Base-by-base conservation (phyloP, 2,797 vertebrate genomes). In the Sciurus vulgaris region DNA sequence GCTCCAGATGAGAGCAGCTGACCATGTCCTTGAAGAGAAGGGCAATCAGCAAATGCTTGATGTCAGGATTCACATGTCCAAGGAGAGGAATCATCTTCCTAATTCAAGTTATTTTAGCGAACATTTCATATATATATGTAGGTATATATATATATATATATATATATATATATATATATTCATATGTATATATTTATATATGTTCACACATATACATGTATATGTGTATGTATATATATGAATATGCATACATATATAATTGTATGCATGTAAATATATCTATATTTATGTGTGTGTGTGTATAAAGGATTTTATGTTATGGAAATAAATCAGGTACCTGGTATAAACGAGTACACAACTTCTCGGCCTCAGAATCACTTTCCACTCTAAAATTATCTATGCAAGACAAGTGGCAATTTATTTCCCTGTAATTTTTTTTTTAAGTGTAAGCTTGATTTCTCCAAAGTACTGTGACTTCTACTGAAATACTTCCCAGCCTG, bases 371-470 rank as follows among this genome's bases (percentile, higher is more conserved):
- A 67, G 56, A 82, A 35, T 78, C 15, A 56, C 38, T 89, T 96
- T 93, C 70, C 92, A 91, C 35, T 94, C 89, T 91, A 85, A 91
- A 96, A 91, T 94, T 95, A 72, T 89, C 78, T 86, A 35, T 73
- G 78, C 1, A 49, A 94, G 69, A 92, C 69, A 92, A 96, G 35
- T 78, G 86, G 86, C 15, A 78, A 85, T 84, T 79, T 89, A 92
- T 65, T 56, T 79, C 9, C 84, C 33, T 87, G 24, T 72, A 81
- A 49, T 89, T 56, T 56, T 38, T 38, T 92, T 96, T 96, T 84
- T 28, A 95, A 93, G 87, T 91, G 77, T 67, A 94, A 97, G 86
- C 10, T 65, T 89, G 51, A 70, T 90, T 95, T 94, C 95, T 92
- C 63, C 63, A 63, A 69, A 91, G 69, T 70, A 85, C 83, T 95